Evolutionary conservation across 1,140 invertebrate species (phyloP), one percentile per base, ranked within the genome.

Genomic region (Zaprionus inermis): DNA sequence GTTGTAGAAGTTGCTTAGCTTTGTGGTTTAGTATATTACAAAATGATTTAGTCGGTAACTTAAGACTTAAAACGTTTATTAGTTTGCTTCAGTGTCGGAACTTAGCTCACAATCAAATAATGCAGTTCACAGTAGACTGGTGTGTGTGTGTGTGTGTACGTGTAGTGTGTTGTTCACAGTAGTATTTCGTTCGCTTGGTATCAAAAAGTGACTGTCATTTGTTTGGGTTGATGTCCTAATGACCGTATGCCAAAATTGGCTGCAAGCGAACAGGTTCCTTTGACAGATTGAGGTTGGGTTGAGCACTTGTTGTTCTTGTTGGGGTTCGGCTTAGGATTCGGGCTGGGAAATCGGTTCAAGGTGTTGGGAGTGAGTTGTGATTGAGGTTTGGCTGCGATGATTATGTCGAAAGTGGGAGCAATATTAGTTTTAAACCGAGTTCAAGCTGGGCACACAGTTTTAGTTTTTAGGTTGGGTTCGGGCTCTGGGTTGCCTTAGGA

Each of bases 71-170:
- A 78, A 66, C 72, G 54, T 54, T 66, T 59, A 41, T 72, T 28
- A 28, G 24, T 28, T 28, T 28, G 24, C 24, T 28, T 28, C 24
- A 28, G 78, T 86, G 51, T 52, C 60, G 80, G 84, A 88, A 88
- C 84, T 89, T 88, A 77, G 74, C 84, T 89, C 84, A 89, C 84
- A 89, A 89, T 89, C 78, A 89, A 89, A 89, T 73, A 83, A 86
- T 86, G 69, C 67, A 78, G 64, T 82, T 86, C 79, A 79, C 81
- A 84, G 72, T 77, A 78, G 69, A 76, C 72, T 12, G 12, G 38
- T 34, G 38, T 72, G 46, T 76, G 18, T 41, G 49, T 72, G 22
- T 72, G 41, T 46, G 46, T 78, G 77, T 65, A 20, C 52, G 46
- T 58, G 32, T 34, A 41, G 67, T 34, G 32, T 51, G 14, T 67